Evolutionary conservation across 2,113 vertebrate species (phyloP).

Genomic region (Tragelaphus scriptus): DNA sequence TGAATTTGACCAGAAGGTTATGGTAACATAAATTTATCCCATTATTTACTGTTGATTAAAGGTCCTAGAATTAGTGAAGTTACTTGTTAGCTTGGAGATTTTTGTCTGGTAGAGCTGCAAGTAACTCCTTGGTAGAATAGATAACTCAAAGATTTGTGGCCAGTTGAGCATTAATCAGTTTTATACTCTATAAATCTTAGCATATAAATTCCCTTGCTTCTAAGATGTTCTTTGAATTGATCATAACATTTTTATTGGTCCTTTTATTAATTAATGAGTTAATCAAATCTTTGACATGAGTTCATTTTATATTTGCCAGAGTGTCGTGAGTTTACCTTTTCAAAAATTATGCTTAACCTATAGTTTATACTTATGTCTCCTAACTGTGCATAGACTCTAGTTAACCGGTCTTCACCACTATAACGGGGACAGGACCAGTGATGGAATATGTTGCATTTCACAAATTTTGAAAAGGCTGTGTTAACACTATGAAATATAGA

Average conservation of each 20-base stretch:
- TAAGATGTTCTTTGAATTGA: neutral
- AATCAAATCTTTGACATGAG: neutral
- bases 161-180: neutral
- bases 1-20: neutral
- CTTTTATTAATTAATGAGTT: neutral
- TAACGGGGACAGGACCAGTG: neutral
- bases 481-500: neutral
- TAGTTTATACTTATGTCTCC: neutral
- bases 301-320: neutral
- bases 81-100: neutral
- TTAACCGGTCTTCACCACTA: neutral
- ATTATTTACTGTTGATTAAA: neutral
- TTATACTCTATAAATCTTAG: neutral
- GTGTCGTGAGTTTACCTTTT: neutral
- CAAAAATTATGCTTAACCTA: neutral
- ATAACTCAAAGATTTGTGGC: neutral
- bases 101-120: neutral
- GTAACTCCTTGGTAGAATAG: neutral
- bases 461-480: neutral
- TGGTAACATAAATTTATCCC: neutral
- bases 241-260: neutral
- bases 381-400: neutral
- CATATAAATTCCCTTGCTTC: neutral
- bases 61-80: neutral
- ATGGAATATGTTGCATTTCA: neutral